Evolutionary conservation across 2,113 vertebrate genomes (phyloP), one percentile per base, ranked within the genome.

Genomic region (Tylochromis polylepis): DNA sequence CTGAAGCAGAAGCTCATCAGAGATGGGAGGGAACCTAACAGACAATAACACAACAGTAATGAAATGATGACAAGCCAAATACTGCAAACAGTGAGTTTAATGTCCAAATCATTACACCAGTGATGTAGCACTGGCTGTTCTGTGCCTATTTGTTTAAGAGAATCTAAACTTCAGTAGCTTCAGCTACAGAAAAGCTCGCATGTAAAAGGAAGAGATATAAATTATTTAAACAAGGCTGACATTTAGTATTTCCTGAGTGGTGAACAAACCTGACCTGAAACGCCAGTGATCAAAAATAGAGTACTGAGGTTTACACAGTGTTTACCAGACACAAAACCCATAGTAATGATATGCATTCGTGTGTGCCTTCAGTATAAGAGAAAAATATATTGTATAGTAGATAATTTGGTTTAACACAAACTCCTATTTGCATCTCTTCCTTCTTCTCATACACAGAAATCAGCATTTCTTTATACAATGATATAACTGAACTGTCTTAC

Each of bases 1-100:
- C 94, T 94, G 97, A 79, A 98, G 96, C 80, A 99, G 95, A 90
- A 94, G 49, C 78, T 98, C 97, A 93, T 98, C 97, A 57, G 96
- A 92, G 93, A 98, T 94, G 43, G 98, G 97, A 81, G 82, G 95
- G 88, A 97, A 99, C 87, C 98, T 99, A 58, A 78, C 8, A 77
- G 46, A 67, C 56, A 72, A 53, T 9, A 72, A 15, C 12, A 34
- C 11, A 77, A 29, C 18, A 53, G 43, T 53, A 53, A 51, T 53
- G 46, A 77, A 77, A 77, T 12, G 18, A n/a, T 34, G 46, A 29
- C 6, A 14, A 51, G 27, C 46, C 27, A 77, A 43, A 58, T 49
- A 57, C 38, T 77, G 8, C 43, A 59, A 46, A 49, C 70, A 27
- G 22, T 43, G 31, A 70, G 27, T 29, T 77, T 31, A 77, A 77